A percentile compares a stretch with the other conserved stretches of the same genome.
phyloP scores from a whole-genome alignment of 2,113 vertebrate genomes.

The Albula goreensis region DNA sequence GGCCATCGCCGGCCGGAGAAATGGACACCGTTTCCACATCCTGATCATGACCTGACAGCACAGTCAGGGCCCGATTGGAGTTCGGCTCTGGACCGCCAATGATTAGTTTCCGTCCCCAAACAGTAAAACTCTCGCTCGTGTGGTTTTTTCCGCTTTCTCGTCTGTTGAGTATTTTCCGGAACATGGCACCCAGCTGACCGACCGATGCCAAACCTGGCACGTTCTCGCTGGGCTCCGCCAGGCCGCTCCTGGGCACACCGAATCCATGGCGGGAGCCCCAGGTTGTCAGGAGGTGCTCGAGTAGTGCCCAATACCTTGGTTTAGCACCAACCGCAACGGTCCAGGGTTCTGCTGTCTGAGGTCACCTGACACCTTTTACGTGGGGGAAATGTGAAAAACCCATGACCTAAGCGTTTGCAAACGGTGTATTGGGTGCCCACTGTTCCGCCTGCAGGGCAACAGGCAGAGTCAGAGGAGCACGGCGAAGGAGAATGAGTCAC shows the following conservation, averaged over 20 bases:
- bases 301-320: conserved; percentile 28
- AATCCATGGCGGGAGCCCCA: not conserved
- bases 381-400: not conserved
- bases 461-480: too few species aligned
- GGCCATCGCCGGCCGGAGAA: not conserved
- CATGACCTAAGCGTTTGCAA: conserved; percentile 4
- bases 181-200: not conserved
- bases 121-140: not conserved
- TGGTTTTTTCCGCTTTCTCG: not conserved
- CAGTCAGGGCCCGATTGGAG: not conserved
- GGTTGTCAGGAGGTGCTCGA: too few species aligned
- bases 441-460: not conserved
- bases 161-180: not conserved
- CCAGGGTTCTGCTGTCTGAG: not conserved
- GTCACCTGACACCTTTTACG: conserved; percentile 26
- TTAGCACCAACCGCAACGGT: not conserved
- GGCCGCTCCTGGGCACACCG: not conserved
- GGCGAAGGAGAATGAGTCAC: not conserved
- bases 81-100: not conserved
- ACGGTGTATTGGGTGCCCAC: not conserved
- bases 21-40: not conserved
- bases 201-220: not conserved
- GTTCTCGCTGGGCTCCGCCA: not conserved
- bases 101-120: not conserved
- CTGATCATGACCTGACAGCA: not conserved